These are phyloP conservation scores for Mystacides longicornis DNA, from an alignment of 2,888 invertebrate genomes.

Conservation along the genomic window DNA sequence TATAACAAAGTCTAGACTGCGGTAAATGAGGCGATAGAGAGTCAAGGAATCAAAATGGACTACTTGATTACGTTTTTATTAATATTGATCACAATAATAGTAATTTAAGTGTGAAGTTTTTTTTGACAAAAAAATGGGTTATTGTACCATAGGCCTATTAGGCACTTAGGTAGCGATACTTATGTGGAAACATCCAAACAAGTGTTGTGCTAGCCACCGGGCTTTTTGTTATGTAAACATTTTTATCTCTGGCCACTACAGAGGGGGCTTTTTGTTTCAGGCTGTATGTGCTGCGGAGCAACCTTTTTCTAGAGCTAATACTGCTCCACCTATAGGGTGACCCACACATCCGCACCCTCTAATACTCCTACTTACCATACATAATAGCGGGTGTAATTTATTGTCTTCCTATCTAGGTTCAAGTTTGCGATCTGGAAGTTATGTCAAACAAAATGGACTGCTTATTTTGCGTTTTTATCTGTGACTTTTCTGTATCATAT, in stretches of 20 bases:
- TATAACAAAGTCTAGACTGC: no score
- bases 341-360: background rate
- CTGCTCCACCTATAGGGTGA: background rate
- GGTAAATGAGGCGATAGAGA: no score
- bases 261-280: constrained; percentile 8
- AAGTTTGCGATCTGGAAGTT: no score
- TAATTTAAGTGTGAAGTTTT: background rate
- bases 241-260: constrained; percentile 1
- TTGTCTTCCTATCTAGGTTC: no score
- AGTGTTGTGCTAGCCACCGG: constrained; percentile 5
- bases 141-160: no score
- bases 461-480: no score
- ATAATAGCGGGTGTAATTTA: no score
- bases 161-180: no score
- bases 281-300: no score
- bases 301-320: constrained; percentile 2
- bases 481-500: no score
- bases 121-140: background rate
- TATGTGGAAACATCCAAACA: constrained; percentile 7
- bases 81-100: background rate
- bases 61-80: background rate
- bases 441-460: no score
- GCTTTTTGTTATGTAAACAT: constrained; percentile 18
- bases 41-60: no score
- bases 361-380: background rate